Evolutionary conservation across 2,113 vertebrate species (phyloP).

Genomic region (Procavia capensis): DNA sequence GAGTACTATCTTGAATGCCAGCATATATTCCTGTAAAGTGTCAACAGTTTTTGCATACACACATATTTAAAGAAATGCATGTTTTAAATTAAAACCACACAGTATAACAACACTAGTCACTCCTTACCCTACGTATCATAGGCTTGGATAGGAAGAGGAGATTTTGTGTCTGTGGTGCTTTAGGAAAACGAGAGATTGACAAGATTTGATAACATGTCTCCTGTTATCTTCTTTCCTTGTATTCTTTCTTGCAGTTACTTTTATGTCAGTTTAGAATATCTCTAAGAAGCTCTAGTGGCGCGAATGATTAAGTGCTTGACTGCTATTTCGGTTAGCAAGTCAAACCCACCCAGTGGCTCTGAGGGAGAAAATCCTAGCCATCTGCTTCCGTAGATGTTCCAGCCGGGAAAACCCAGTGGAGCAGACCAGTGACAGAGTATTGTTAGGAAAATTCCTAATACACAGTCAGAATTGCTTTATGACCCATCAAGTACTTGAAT

Average conservation of each 20-base stretch:
- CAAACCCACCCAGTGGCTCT: too few relatives aligned
- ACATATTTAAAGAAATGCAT: slow-evolving; percentile 43
- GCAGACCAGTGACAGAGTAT: background rate
- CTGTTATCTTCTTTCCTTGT: background rate
- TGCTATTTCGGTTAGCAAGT: too few relatives aligned
- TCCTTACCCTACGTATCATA: background rate
- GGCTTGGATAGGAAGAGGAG: background rate
- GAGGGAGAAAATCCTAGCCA: too few relatives aligned
- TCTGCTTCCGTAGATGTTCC: too few relatives aligned
- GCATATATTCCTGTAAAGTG: slow-evolving; percentile 13
- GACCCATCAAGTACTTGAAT: background rate
- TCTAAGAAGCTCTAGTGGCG: too few relatives aligned
- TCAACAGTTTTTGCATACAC: slow-evolving; percentile 22
- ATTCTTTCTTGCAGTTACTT: background rate
- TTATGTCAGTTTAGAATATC: background rate
- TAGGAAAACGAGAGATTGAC: background rate
- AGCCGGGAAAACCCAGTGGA: too few relatives aligned
- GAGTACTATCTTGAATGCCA: slow-evolving; percentile 32
- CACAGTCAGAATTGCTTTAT: background rate
- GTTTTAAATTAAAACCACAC: slow-evolving; percentile 55
- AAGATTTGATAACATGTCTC: background rate
- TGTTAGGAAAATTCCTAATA: background rate
- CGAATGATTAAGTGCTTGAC: too few relatives aligned
- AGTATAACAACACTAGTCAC: background rate
- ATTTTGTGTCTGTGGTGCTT: slow-evolving; percentile 13